phyloP scores from a whole-genome alignment of 2,888 invertebrate species.

The Drosophila neonasuta region DNA sequence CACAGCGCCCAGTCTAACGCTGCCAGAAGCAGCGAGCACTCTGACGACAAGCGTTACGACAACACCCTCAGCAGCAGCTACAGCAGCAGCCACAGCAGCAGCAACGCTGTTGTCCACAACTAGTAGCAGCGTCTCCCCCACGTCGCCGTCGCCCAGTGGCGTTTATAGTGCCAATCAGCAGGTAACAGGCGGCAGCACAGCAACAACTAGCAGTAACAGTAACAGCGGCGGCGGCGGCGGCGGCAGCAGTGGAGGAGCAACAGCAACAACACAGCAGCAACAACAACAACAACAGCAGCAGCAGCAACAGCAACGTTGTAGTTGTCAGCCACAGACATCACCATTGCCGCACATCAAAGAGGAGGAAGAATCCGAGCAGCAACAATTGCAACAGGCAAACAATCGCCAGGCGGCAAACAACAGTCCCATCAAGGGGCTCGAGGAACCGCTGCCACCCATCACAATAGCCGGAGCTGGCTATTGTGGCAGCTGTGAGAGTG shows the following conservation, averaged over 20 bases:
- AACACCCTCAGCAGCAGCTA: constrained; percentile 32
- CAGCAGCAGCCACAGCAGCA: constrained; percentile 39
- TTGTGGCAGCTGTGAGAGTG: constrained; percentile 80
- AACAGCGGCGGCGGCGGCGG: constrained; percentile 83
- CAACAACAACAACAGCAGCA: constrained; percentile 20
- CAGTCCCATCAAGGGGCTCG: constrained; percentile 29
- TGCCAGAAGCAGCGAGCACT: constrained; percentile 41
- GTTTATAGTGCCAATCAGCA: constrained; percentile 46
- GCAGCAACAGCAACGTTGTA: constrained; percentile 77
- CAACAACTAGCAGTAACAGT: constrained; percentile 57
- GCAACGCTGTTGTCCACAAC: constrained; percentile 43
- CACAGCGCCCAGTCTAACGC: constrained; percentile 54
- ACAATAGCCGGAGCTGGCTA: constrained; percentile 59
- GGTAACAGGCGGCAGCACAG: constrained; percentile 24
- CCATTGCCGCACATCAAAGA: constrained; percentile 92
- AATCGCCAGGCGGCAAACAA: constrained; percentile 18
- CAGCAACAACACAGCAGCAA: constrained; percentile 36
- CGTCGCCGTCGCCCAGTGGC: constrained; percentile 59
- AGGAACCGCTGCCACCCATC: constrained; percentile 48
- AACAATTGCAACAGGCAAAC: constrained; percentile 51
- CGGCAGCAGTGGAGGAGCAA: constrained; percentile 83
- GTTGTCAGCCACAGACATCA: constrained; percentile 85
- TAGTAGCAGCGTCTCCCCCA: constrained; percentile 46
- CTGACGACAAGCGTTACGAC: constrained; percentile 49
- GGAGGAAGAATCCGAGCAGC: constrained; percentile 86